These are phyloP conservation scores for Lasioglossum leucozonium DNA, from an alignment of 2,888 invertebrate species.

Conservation along the genomic window DNA sequence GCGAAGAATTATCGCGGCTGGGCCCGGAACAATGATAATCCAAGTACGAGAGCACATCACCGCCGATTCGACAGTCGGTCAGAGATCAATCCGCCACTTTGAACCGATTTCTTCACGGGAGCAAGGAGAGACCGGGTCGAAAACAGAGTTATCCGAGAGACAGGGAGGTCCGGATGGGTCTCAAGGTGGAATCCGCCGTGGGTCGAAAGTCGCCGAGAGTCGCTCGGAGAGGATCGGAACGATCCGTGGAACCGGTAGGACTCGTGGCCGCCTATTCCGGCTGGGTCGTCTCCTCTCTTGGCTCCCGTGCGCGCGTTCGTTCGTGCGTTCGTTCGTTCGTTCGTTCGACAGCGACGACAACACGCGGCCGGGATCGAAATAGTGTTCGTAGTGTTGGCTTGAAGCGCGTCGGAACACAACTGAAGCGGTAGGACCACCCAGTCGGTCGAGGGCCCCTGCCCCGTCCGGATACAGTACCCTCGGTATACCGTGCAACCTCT, in stretches of 20 bases:
- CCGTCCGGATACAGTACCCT: slow-evolving; percentile 81
- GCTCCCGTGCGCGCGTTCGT: slow-evolving; percentile 35
- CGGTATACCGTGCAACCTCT: slow-evolving; percentile 79
- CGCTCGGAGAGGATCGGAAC: not conserved
- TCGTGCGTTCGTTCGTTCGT: too few species aligned
- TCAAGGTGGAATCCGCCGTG: not conserved
- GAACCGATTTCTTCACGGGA: too few species aligned
- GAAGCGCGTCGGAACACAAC: slow-evolving; percentile 84
- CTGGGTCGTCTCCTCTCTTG: slow-evolving; percentile 9
- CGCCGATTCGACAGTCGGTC: too few species aligned
- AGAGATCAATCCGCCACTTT: too few species aligned
- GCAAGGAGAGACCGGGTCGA: too few species aligned
- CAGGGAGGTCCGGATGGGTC: too few species aligned
- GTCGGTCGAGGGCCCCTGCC: slow-evolving; percentile 82
- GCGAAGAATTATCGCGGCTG: slow-evolving; percentile 62
- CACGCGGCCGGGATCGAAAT: slow-evolving; percentile 72
- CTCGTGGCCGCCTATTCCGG: slow-evolving; percentile 27
- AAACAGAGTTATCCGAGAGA: too few species aligned
- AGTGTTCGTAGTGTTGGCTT: slow-evolving; percentile 81
- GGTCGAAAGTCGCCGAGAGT: slow-evolving; percentile 10
- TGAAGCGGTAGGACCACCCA: slow-evolving; percentile 85
- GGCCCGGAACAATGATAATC: too few species aligned
- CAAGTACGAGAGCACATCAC: too few species aligned
- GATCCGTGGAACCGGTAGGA: slow-evolving; percentile 43
- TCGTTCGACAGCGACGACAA: slow-evolving; percentile 59